Evolutionary conservation across 2,888 invertebrate genomes (phyloP).

Genomic region (Cataglyphis altisquamis): DNA sequence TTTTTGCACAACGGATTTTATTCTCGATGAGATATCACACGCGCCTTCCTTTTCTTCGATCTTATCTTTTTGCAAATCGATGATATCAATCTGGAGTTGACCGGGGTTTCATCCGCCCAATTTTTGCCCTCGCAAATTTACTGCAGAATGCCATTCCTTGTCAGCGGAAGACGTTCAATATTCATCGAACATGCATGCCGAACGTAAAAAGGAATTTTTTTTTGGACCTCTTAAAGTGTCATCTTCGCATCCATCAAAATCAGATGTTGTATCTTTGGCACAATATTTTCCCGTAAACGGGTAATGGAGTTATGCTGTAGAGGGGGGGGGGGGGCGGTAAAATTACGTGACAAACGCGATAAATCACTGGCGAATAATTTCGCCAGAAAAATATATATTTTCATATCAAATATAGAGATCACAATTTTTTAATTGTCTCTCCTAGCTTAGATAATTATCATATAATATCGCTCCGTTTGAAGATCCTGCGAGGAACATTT

Average conservation of each 20-base stretch:
- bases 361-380: neutral
- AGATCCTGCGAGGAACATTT: neutral
- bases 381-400: neutral
- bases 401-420: neutral
- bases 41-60: neutral
- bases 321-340: too few relatives aligned
- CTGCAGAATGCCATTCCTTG: neutral
- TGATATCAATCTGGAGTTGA: slow-evolving; percentile 29
- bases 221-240: neutral
- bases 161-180: neutral
- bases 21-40: slow-evolving; percentile 4
- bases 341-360: neutral
- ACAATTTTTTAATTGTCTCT: neutral
- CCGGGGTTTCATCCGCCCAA: neutral
- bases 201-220: slow-evolving; percentile 10
- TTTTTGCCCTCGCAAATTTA: slow-evolving; percentile 33
- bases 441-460: neutral
- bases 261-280: neutral
- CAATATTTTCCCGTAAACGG: neutral
- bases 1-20: slow-evolving; percentile 25
- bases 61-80: neutral
- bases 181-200: neutral
- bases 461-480: neutral
- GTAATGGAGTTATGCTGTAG: neutral
- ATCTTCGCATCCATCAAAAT: neutral